phyloP scores from a whole-genome alignment of 2,113 vertebrate species.

The Micronycteris hirsuta region DNA sequence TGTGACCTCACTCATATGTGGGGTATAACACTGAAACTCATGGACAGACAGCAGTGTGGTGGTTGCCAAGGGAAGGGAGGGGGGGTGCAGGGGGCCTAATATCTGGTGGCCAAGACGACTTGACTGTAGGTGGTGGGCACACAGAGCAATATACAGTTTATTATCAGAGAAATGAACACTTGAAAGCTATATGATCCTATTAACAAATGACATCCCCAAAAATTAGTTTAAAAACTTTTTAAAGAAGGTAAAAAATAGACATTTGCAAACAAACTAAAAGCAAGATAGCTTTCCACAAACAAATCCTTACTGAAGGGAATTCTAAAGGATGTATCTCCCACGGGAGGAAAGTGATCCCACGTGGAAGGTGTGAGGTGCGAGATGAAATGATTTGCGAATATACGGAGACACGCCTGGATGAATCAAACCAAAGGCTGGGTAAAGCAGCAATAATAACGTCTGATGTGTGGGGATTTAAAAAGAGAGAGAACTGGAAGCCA shows the following conservation, averaged over 20 bases:
- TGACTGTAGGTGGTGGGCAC: too few relatives aligned
- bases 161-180: too few relatives aligned
- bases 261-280: background rate
- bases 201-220: too few relatives aligned
- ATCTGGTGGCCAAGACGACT: too few relatives aligned
- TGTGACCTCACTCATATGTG: too few relatives aligned
- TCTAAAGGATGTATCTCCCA: background rate
- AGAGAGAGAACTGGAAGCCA: background rate
- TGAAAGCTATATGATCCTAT: too few relatives aligned
- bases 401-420: fast-evolving
- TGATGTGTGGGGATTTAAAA: too few relatives aligned
- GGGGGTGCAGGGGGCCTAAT: too few relatives aligned
- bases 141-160: too few relatives aligned
- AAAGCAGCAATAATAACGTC: background rate
- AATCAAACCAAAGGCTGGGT: background rate
- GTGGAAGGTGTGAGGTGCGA: background rate
- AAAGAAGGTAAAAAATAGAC: background rate
- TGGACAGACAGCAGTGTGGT: too few relatives aligned
- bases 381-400: background rate
- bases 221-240: background rate
- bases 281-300: background rate
- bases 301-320: background rate
- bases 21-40: too few relatives aligned
- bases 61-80: too few relatives aligned
- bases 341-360: background rate